These are phyloP conservation scores for Acestrorhynchus altus DNA, from an alignment of 2,797 vertebrate species.

Conservation along the genomic window DNA sequence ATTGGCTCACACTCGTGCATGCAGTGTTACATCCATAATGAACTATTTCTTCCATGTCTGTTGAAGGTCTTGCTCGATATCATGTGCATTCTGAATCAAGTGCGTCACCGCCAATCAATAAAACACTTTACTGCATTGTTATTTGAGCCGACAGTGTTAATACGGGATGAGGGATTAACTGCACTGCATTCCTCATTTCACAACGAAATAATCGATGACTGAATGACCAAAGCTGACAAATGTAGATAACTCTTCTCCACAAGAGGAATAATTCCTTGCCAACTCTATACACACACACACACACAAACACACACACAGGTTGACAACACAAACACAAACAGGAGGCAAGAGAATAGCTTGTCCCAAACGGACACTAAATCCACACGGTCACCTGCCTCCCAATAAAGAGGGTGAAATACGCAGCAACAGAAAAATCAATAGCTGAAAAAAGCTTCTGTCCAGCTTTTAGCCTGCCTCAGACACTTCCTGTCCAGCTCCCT, in stretches of 20 bases:
- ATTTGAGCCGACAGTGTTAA: not conserved
- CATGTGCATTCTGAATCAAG: too few species aligned
- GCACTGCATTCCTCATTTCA: too few species aligned
- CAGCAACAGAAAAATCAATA: not conserved
- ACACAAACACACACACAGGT: not conserved
- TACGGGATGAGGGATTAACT: too few species aligned
- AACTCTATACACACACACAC: not conserved
- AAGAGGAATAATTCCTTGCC: not conserved
- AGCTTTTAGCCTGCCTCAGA: not conserved
- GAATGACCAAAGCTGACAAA: not conserved
- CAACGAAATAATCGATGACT: not conserved
- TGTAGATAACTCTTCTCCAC: not conserved
- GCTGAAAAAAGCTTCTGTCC: not conserved
- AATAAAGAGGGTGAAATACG: not conserved
- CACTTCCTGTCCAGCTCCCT: conserved; percentile 33
- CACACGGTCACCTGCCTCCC: not conserved
- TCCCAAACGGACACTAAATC: conserved; percentile 10
- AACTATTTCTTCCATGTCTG: too few species aligned
- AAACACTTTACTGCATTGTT: too few species aligned
- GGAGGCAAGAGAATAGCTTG: not conserved
- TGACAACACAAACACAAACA: not conserved
- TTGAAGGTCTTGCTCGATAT: too few species aligned
- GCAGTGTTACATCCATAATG: too few species aligned
- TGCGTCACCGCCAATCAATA: too few species aligned
- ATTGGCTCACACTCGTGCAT: too few species aligned